These are phyloP conservation scores for Miniopterus natalensis DNA, from an alignment of 2,113 vertebrate species.

Conservation along the genomic window DNA sequence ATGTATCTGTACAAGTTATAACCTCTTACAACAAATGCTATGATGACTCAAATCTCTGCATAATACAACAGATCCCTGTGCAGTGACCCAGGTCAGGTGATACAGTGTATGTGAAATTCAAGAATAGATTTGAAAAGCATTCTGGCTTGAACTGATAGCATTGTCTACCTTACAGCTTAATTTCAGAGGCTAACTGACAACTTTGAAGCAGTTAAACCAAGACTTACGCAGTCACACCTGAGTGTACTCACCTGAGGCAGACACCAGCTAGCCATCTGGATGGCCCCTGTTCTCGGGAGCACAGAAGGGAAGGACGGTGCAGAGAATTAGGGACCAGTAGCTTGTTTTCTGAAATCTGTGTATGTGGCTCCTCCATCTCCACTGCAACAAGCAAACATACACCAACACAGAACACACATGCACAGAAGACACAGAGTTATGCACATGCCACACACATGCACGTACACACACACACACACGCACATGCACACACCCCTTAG, in stretches of 20 bases:
- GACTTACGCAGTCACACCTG: neutral
- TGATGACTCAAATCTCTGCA: neutral
- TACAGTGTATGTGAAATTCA: neutral
- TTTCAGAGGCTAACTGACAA: neutral
- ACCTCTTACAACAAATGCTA: slow-evolving; percentile 10
- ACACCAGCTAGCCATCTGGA: neutral
- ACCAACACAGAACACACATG: fast-evolving
- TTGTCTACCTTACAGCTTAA: neutral
- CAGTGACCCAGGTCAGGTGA: neutral
- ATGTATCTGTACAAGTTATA: neutral
- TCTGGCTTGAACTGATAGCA: neutral
- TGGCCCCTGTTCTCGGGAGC: fast-evolving
- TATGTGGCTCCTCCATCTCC: neutral
- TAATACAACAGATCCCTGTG: neutral
- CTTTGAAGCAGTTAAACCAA: neutral
- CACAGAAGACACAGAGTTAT: neutral
- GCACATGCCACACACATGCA: neutral
- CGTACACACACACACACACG: neutral
- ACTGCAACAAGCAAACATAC: neutral
- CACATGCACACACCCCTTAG: fast-evolving
- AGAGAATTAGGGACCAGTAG: neutral
- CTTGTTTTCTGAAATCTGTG: neutral
- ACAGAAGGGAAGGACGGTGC: neutral
- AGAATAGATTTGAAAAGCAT: neutral
- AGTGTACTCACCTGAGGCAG: neutral